Evolutionary conservation across 1,140 invertebrate species (phyloP).

Genomic region (Lutraria rhynchaena): DNA sequence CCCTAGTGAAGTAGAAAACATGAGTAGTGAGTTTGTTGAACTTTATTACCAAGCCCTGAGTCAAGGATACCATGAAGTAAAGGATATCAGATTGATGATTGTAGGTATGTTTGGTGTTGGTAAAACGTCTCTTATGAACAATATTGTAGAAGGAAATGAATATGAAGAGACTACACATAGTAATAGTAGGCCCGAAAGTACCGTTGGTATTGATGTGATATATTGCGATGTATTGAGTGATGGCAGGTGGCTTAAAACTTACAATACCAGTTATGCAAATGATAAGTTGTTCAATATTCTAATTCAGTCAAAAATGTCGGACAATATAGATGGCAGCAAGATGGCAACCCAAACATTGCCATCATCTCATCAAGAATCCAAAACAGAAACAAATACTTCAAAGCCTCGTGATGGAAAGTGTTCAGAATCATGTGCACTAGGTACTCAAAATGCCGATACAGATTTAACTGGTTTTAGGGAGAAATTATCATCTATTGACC

Average conservation of each 20-base stretch:
- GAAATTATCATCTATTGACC: not conserved
- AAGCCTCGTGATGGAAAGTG: too few species aligned
- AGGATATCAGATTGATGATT: conserved; percentile 24
- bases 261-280: not conserved
- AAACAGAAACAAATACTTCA: not conserved
- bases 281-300: not conserved
- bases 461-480: not conserved
- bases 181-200: not conserved
- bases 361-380: not conserved
- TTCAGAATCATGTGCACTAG: too few species aligned
- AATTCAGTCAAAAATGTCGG: not conserved
- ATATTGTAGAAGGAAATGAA: not conserved
- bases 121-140: conserved; percentile 40
- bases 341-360: not conserved
- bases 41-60: conserved; percentile 16
- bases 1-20: conserved; percentile 1
- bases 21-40: conserved; percentile 10
- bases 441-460: not conserved
- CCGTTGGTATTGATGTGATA: conserved; percentile 23
- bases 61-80: not conserved
- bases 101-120: conserved; percentile 51
- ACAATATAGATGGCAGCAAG: not conserved
- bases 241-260: conserved; percentile 7
- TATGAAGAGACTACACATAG: not conserved
- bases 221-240: not conserved